Base-by-base conservation (phyloP, 2,113 vertebrate genomes). In the Isichthys henryi region DNA sequence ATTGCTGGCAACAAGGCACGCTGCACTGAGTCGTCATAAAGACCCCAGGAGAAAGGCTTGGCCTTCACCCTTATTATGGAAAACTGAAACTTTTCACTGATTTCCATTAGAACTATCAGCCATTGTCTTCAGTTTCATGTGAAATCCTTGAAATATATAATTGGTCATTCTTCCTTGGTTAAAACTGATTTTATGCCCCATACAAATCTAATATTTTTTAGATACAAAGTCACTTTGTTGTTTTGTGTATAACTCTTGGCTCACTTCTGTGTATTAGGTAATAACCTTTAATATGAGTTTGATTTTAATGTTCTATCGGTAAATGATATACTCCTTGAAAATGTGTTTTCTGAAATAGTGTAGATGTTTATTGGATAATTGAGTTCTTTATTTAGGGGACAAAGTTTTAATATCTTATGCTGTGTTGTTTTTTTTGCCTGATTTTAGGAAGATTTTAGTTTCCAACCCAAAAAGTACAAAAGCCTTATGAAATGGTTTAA, bases 11-110 rank as follows among this genome's bases (percentile, higher is more conserved):
- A 89, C 88, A 87, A 11, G 88, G 88, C 88, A 90, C 87, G 50
- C 86, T 88, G 89, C 23, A 48, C 50, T 77, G 87, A 13, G 88
- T 50, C 35, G 89, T 92, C 87, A 91, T 90, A 87, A 90, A 90
- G 83, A 91, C 89, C 88, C 89, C 90, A 91, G 87, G 89, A 92
- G 83, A 48, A 88, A 86, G 58, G 83, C 89, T 88, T 58, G 56
- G 17, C 90, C 83, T 49, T 89, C 56, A 35, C 56, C 46, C 21
- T 21, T 48, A 19, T 43, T 80, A 17, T 80, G 74, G 74, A 80
- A 80, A 43, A 80, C 74, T 43, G 13, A 35, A 19, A 39, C 31
- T 8, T 7, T 15, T 80, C 74, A 43, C 74, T 21, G 35, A 43
- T 39, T 5, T 19, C 35, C 35, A 80, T 43, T 80, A 31, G 74